These are phyloP conservation scores for Brenthis hecate DNA, from an alignment of 2,888 invertebrate species.

Conservation along the genomic window DNA sequence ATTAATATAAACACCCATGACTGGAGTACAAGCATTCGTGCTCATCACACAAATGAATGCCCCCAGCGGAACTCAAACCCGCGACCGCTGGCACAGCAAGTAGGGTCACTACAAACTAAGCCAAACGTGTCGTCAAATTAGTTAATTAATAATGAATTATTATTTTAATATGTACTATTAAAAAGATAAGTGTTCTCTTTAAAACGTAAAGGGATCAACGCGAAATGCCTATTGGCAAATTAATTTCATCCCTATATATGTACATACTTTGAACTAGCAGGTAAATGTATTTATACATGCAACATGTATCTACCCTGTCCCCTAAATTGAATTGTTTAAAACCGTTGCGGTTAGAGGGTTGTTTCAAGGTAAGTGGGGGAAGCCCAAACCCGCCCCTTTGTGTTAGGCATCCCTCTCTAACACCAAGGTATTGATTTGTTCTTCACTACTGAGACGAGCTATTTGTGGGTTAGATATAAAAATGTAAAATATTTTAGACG, in stretches of 20 bases:
- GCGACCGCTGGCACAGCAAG: no score
- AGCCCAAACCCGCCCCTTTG: slow-evolving; percentile 58
- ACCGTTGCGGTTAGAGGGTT: slow-evolving; percentile 49
- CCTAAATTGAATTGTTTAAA: slow-evolving; percentile 49
- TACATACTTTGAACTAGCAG: slow-evolving; percentile 16
- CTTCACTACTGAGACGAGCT: slow-evolving; percentile 48
- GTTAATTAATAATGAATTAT: no score
- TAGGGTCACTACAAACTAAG: no score
- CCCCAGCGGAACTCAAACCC: no score
- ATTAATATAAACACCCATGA: no score
- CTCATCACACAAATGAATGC: no score
- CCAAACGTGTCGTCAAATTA: no score
- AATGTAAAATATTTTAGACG: background rate
- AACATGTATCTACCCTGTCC: slow-evolving; percentile 35
- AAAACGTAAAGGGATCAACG: background rate
- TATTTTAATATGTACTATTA: no score
- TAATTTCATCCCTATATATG: background rate
- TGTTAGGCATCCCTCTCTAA: slow-evolving; percentile 54
- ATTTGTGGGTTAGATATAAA: slow-evolving; percentile 20
- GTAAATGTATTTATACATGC: slow-evolving; percentile 26
- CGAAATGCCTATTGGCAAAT: background rate
- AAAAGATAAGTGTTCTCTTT: no score
- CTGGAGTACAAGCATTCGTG: no score
- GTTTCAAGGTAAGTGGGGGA: slow-evolving; percentile 43
- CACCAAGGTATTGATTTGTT: slow-evolving; percentile 63